These are phyloP conservation scores for Drosophila pegasa DNA, from an alignment of 2,888 invertebrate genomes.

Conservation along the genomic window DNA sequence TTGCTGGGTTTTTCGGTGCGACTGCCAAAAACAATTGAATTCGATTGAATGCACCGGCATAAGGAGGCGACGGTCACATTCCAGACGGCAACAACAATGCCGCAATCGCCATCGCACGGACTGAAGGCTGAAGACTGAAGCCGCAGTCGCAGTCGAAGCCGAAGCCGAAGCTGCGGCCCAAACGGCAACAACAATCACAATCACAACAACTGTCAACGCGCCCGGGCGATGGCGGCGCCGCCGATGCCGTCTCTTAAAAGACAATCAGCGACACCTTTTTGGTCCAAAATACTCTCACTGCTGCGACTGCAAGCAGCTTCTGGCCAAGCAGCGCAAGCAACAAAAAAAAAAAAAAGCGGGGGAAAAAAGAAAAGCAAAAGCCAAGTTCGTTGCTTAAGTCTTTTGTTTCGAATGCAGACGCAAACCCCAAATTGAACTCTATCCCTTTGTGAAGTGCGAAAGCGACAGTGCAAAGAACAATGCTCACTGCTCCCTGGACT, in stretches of 20 bases:
- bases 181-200: conserved; percentile 80
- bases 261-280: conserved; percentile 85
- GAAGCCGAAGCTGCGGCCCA: conserved; percentile 14
- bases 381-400: conserved; percentile 81
- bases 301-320: conserved; percentile 29
- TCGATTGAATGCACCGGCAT: conserved; percentile 84
- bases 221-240: conserved; percentile 78
- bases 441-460: conserved; percentile 81
- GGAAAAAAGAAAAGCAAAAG: conserved; percentile 27
- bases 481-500: conserved; percentile 52
- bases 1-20: conserved; percentile 55
- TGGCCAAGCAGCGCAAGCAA: conserved; percentile 3
- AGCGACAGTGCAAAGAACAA: conserved; percentile 82
- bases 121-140: no score
- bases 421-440: conserved; percentile 80
- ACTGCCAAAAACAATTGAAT: conserved; percentile 84
- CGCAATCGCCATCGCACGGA: conserved; percentile 23
- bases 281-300: conserved; percentile 79
- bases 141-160: no score
- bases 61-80: conserved; percentile 72
- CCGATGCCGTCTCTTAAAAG: conserved; percentile 84
- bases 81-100: conserved; percentile 62
- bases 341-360: conserved; percentile 27
- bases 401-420: conserved; percentile 80
- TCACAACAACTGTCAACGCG: conserved; percentile 81